A percentile compares a stretch with the other conserved stretches of the same genome.
Evolutionary conservation across 2,888 invertebrate species (phyloP).

Genomic region (Euzetes globulus): DNA sequence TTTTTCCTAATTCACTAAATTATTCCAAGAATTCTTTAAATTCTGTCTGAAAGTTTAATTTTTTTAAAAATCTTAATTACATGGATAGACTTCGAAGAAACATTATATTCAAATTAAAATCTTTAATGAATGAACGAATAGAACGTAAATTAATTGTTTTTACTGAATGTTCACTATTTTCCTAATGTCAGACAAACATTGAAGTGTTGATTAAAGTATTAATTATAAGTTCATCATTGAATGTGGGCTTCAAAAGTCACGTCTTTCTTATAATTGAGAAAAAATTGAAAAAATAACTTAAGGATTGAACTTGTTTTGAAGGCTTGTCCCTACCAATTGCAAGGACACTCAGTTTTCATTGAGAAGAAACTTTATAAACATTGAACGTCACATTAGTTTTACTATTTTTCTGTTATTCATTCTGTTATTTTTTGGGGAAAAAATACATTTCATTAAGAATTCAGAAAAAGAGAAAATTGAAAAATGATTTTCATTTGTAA

Average conservation of each 20-base stretch:
- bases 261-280: not conserved
- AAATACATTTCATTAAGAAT: not conserved
- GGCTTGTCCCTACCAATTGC: not conserved
- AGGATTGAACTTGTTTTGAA: not conserved
- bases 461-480: not conserved
- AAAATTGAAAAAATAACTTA: not conserved
- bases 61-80: too few species aligned
- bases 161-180: not conserved
- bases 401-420: not conserved
- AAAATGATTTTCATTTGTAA: not conserved
- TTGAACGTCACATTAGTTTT: not conserved
- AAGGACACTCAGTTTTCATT: not conserved
- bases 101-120: too few species aligned
- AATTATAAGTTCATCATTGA: not conserved
- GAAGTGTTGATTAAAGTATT: not conserved
- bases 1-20: too few species aligned
- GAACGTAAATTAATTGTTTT: too few species aligned
- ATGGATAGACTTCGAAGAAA: too few species aligned
- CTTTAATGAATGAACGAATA: too few species aligned
- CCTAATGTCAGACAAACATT: not conserved
- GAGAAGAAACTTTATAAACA: constrained; percentile 1
- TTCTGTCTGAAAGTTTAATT: too few species aligned
- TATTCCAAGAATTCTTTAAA: too few species aligned
- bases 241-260: constrained; percentile 3
- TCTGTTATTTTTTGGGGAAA: not conserved